These are phyloP conservation scores for Vulpes vulpes DNA, from an alignment of 2,113 vertebrate genomes.

Conservation along the genomic window DNA sequence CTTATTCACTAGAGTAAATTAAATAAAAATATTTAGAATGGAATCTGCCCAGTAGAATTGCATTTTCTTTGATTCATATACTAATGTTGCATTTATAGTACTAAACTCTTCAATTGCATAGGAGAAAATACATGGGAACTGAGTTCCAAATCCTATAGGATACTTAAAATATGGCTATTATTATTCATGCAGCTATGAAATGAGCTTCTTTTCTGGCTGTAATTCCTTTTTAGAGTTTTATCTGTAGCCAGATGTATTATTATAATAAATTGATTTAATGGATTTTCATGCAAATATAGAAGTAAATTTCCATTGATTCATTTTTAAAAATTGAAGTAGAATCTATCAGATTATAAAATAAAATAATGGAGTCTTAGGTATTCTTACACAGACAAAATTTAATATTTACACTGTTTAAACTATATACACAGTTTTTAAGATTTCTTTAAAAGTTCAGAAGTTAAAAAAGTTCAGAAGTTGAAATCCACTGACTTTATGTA, in stretches of 20 bases:
- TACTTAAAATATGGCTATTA: constrained; percentile 27
- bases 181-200: neutral
- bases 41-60: neutral
- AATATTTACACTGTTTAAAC: constrained; percentile 22
- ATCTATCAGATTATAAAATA: neutral
- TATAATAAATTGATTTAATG: constrained; percentile 14
- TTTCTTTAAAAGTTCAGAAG: constrained; percentile 14
- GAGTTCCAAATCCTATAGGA: neutral
- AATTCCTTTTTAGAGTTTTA: constrained; percentile 42
- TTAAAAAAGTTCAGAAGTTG: neutral
- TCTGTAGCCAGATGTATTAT: neutral
- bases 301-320: constrained; percentile 8
- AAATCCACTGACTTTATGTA: neutral
- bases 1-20: constrained; percentile 23
- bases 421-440: neutral
- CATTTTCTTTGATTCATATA: constrained; percentile 53
- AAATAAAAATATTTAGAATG: constrained; percentile 52
- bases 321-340: constrained; percentile 25
- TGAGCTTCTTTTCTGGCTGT: neutral
- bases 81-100: constrained; percentile 2
- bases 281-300: neutral
- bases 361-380: neutral
- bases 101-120: neutral
- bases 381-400: constrained; percentile 31
- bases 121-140: neutral